Conservation (phyloP, 2,113 vertebrate species). For the Silurus meridionalis region DNA sequence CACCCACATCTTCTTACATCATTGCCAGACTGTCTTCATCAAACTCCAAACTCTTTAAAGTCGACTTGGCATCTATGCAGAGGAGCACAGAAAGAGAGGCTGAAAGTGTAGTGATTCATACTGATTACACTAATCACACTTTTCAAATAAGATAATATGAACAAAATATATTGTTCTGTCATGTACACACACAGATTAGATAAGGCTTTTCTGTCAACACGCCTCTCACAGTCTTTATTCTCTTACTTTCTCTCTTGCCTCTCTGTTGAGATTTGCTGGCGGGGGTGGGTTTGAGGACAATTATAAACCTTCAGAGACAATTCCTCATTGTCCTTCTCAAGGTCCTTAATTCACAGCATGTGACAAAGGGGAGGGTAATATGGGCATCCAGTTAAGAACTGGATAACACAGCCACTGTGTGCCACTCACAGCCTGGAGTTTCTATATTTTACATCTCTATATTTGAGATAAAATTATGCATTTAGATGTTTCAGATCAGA, state of each 20-base stretch:
- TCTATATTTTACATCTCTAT: not conserved
- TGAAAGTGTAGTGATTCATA: slow-evolving; percentile 7
- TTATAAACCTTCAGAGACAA: slow-evolving; percentile 60
- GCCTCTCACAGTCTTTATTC: slow-evolving; percentile 21
- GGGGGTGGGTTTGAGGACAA: slow-evolving; percentile 34
- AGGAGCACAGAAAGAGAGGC: not conserved
- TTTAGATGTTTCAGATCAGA: not conserved
- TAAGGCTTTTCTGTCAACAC: slow-evolving; percentile 23
- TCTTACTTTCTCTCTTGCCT: slow-evolving; percentile 25
- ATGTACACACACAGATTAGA: slow-evolving; percentile 33
- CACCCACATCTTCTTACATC: slow-evolving; percentile 37
- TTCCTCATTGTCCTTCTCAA: slow-evolving; percentile 68
- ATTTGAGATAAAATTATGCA: not conserved
- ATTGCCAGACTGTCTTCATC: slow-evolving; percentile 36
- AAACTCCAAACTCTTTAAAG: not conserved
- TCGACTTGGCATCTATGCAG: not conserved
- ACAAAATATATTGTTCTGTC: slow-evolving; percentile 14
- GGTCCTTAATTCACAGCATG: slow-evolving; percentile 65
- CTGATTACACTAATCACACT: slow-evolving; percentile 27
- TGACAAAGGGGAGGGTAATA: slow-evolving; percentile 56
- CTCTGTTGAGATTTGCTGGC: slow-evolving; percentile 37
- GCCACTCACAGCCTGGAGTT: slow-evolving; percentile 43
- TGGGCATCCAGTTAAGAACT: slow-evolving; percentile 38
- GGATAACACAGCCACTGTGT: slow-evolving; percentile 59
- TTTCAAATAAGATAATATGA: slow-evolving; percentile 27